A percentile compares a stretch with the other conserved stretches of the same genome.
Conservation (phyloP, 2,113 vertebrate genomes). For the Peromyscus maniculatus region DNA sequence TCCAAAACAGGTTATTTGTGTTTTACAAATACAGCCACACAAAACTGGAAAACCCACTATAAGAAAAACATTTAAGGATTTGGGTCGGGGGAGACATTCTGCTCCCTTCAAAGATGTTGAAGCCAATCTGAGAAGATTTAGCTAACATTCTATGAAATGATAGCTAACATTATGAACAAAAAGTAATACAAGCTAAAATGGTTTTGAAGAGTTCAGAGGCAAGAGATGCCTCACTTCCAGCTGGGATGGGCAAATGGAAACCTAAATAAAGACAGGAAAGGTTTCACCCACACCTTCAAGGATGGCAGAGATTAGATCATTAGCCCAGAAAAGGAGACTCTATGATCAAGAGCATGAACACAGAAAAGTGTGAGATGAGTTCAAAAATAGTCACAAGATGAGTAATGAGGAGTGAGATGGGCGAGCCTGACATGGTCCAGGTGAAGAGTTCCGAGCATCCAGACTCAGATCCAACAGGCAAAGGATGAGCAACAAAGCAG, state of each 20-base stretch:
- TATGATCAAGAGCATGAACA: slow-evolving; percentile 57
- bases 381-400: slow-evolving; percentile 58
- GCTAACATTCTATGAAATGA: slow-evolving; percentile 53
- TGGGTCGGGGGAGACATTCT: neutral
- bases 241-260: slow-evolving; percentile 57
- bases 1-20: neutral
- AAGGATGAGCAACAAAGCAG: slow-evolving; percentile 39
- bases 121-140: slow-evolving; percentile 46
- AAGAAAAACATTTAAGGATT: slow-evolving; percentile 16
- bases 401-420: slow-evolving; percentile 18
- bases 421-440: neutral
- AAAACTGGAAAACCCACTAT: neutral
- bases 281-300: slow-evolving; percentile 61
- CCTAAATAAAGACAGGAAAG: slow-evolving; percentile 64
- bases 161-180: slow-evolving; percentile 63
- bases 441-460: neutral
- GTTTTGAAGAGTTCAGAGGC: slow-evolving; percentile 62
- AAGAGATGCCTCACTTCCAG: slow-evolving; percentile 53
- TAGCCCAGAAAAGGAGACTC: slow-evolving; percentile 55
- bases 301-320: slow-evolving; percentile 53
- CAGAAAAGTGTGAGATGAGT: slow-evolving; percentile 8
- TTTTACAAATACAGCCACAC: slow-evolving; percentile 62
- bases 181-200: slow-evolving; percentile 66
- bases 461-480: slow-evolving; percentile 29
- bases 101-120: slow-evolving; percentile 50